A percentile compares a stretch with the other conserved stretches of the same genome.
Evolutionary conservation across 2,113 vertebrate genomes (phyloP).

Genomic region (Microcebus ravelobensis): DNA sequence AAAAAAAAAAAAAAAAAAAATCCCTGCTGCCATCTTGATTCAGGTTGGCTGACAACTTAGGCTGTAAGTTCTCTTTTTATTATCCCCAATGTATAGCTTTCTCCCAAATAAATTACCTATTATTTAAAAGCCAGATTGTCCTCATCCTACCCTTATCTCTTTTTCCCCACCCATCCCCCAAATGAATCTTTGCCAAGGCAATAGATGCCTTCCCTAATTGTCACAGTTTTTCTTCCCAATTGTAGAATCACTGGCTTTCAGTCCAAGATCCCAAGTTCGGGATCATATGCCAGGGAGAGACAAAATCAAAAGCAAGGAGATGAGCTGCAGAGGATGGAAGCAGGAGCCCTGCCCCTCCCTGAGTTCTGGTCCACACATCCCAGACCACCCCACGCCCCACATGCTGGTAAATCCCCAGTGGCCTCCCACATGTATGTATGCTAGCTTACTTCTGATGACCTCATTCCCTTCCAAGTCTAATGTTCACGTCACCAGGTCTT

Average conservation of each 20-base stretch:
- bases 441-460: neutral
- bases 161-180: neutral
- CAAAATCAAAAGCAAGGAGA: neutral
- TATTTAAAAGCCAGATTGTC: neutral
- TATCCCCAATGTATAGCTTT: neutral
- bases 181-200: neutral
- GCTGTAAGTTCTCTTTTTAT: neutral
- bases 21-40: too few species aligned
- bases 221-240: neutral
- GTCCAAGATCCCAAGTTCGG: neutral
- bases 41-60: neutral
- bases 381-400: fast-evolving
- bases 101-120: conserved; percentile 7
- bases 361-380: neutral
- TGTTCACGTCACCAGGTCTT: neutral
- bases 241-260: neutral
- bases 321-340: neutral
- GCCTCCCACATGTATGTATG: fast-evolving
- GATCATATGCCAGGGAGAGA: neutral
- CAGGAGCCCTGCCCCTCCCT: neutral
- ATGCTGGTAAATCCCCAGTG: neutral
- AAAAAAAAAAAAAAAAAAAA: too few species aligned
- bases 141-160: neutral
- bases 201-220: neutral
- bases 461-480: neutral